These are phyloP conservation scores for Zaprionus obscuricornis DNA, from an alignment of 2,888 invertebrate genomes.

Conservation along the genomic window DNA sequence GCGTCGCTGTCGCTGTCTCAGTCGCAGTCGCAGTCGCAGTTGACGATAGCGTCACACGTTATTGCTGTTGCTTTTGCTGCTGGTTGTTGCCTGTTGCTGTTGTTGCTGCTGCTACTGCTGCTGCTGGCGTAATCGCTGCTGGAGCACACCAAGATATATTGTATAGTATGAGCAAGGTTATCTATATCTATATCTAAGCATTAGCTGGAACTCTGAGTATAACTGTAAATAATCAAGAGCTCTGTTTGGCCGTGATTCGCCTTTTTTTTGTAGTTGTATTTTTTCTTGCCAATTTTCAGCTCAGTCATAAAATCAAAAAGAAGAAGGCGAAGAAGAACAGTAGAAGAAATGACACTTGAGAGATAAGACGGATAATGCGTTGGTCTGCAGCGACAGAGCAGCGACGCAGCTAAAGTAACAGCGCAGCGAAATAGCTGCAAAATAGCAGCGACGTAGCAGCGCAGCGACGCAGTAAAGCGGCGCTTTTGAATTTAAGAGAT, in stretches of 20 bases:
- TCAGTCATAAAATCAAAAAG: not conserved
- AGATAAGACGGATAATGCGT: constrained; percentile 20
- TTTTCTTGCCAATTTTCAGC: not conserved
- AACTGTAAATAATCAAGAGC: constrained; percentile 47
- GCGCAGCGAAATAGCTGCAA: too few species aligned
- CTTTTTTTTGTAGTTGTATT: not conserved
- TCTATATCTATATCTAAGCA: constrained; percentile 22
- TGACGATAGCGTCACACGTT: not conserved
- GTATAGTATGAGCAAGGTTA: constrained; percentile 58
- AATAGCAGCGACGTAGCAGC: constrained; percentile 17
- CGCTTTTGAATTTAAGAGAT: constrained; percentile 14
- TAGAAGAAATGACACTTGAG: too few species aligned
- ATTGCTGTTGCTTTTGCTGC: not conserved
- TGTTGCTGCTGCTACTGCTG: constrained; percentile 3
- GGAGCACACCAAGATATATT: constrained; percentile 44
- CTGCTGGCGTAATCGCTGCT: constrained; percentile 2
- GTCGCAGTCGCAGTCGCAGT: constrained; percentile 19
- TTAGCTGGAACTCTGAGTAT: constrained; percentile 28
- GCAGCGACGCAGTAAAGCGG: not conserved
- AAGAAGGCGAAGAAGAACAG: too few species aligned
- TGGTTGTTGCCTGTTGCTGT: not conserved
- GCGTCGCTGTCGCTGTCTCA: too few species aligned
- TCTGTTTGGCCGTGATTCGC: constrained; percentile 9
- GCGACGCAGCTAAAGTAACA: too few species aligned
- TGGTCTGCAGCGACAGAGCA: constrained; percentile 6